Conservation (phyloP, 2,888 invertebrate genomes). For the Anticlea derivata region DNA sequence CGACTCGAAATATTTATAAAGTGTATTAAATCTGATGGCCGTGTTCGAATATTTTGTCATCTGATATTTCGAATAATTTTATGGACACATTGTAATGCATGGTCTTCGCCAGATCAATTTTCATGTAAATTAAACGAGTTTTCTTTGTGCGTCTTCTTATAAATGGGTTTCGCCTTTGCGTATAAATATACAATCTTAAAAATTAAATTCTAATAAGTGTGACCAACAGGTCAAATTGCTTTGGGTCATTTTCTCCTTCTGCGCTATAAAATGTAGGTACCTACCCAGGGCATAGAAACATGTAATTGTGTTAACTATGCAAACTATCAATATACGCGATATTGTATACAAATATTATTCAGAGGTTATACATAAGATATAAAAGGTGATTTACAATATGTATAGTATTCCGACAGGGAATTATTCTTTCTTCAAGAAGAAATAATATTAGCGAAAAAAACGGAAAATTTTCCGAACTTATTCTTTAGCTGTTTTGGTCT, state of each 20-base stretch:
- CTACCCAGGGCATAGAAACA: no score
- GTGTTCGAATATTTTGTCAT: conserved; percentile 32
- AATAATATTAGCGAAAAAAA: no score
- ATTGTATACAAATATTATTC: no score
- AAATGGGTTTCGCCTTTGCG: conserved; percentile 14
- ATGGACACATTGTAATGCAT: conserved; percentile 26
- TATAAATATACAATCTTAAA: conserved; percentile 13
- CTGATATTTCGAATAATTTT: conserved; percentile 29
- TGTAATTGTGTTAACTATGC: no score
- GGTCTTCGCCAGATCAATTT: conserved; percentile 25
- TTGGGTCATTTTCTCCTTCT: background rate
- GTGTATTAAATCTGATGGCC: conserved; percentile 19
- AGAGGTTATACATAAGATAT: no score
- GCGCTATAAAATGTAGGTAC: background rate
- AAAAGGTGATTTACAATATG: no score
- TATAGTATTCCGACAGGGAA: no score
- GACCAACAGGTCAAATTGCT: conserved; percentile 13
- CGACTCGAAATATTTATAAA: conserved; percentile 22
- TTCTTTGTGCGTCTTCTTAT: conserved; percentile 25
- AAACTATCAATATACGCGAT: no score
- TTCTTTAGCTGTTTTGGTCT: no score
- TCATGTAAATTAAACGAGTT: conserved; percentile 35
- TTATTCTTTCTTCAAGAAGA: no score
- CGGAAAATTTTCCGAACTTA: no score
- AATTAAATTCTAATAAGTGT: no score